These are phyloP conservation scores for Acleris cristana DNA, from an alignment of 2,888 invertebrate species.

Conservation along the genomic window DNA sequence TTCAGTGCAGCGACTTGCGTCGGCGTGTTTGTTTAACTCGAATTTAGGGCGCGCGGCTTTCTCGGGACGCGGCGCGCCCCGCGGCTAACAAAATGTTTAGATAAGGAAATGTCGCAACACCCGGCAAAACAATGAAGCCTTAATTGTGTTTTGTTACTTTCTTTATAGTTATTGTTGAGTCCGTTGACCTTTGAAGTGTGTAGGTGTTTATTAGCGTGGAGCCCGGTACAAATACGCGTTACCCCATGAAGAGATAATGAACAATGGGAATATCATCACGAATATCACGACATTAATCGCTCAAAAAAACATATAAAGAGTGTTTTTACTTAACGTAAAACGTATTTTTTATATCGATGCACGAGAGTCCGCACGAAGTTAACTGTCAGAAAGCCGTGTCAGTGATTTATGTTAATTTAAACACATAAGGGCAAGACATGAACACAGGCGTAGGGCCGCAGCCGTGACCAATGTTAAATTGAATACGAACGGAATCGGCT, in stretches of 20 bases:
- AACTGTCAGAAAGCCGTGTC: slow-evolving; percentile 7
- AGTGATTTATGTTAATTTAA: slow-evolving; percentile 70
- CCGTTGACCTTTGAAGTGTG: slow-evolving; percentile 59
- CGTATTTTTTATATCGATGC: no score
- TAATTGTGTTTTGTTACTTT: slow-evolving; percentile 71
- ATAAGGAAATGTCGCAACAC: slow-evolving; percentile 73
- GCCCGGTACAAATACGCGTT: slow-evolving; percentile 24
- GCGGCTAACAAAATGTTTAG: slow-evolving; percentile 62
- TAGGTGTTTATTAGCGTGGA: slow-evolving; percentile 54
- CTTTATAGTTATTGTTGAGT: slow-evolving; percentile 59
- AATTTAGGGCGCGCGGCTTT: slow-evolving; percentile 58
- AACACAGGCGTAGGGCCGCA: slow-evolving; percentile 60
- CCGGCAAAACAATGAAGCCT: slow-evolving; percentile 73
- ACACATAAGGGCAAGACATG: slow-evolving; percentile 57
- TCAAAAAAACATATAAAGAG: no score
- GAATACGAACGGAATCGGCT: slow-evolving; percentile 62
- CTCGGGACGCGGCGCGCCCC: slow-evolving; percentile 44
- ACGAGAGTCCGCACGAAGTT: no score
- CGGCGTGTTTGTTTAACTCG: slow-evolving; percentile 56
- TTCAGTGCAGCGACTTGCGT: slow-evolving; percentile 38
- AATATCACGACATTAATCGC: not conserved
- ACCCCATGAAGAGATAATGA: slow-evolving; percentile 12
- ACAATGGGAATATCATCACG: slow-evolving; percentile 27
- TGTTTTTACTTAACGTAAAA: no score
- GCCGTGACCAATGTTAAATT: slow-evolving; percentile 73